phyloP scores from a whole-genome alignment of 1,140 invertebrate genomes.

The Drosophila ercepeae region DNA sequence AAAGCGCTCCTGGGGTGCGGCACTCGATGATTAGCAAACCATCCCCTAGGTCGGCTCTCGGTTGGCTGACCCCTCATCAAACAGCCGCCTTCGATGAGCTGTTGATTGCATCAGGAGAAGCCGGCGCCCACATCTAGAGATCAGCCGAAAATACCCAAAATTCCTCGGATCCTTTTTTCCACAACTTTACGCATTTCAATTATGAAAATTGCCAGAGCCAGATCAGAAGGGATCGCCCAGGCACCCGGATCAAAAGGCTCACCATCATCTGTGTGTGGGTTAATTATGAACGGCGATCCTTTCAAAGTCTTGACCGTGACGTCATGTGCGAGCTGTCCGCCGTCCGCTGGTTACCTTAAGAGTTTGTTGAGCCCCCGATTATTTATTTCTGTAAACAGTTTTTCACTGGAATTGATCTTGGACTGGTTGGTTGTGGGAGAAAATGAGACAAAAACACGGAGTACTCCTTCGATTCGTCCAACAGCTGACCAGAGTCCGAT shows the following conservation, averaged over 20 bases:
- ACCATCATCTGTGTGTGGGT: conserved; percentile 69
- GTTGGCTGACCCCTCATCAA: conserved; percentile 53
- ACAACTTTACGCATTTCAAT: conserved; percentile 65
- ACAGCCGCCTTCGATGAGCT: conserved; percentile 60
- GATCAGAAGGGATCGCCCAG: conserved; percentile 7
- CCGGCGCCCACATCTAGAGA: conserved; percentile 59
- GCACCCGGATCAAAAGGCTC: conserved; percentile 24
- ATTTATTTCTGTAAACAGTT: conserved; percentile 76
- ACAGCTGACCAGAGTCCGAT: conserved; percentile 60
- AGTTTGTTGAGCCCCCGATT: conserved; percentile 66
- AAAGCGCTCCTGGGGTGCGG: conserved; percentile 43
- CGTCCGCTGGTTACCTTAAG: conserved; percentile 34
- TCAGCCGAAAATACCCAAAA: conserved; percentile 22
- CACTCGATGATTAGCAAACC: conserved; percentile 45
- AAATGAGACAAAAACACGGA: conserved; percentile 7
- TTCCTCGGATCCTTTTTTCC: conserved; percentile 45
- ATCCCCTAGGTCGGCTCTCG: conserved; percentile 12
- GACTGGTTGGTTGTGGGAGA: background rate
- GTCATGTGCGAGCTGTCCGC: conserved; percentile 45
- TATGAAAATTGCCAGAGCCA: conserved; percentile 40
- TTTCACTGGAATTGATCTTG: conserved; percentile 59
- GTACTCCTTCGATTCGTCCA: conserved; percentile 32
- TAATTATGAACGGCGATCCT: conserved; percentile 53
- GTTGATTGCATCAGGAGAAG: conserved; percentile 60
- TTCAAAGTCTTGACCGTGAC: conserved; percentile 54